phyloP scores from a whole-genome alignment of 2,888 invertebrate genomes.

The Operophtera brumata region DNA sequence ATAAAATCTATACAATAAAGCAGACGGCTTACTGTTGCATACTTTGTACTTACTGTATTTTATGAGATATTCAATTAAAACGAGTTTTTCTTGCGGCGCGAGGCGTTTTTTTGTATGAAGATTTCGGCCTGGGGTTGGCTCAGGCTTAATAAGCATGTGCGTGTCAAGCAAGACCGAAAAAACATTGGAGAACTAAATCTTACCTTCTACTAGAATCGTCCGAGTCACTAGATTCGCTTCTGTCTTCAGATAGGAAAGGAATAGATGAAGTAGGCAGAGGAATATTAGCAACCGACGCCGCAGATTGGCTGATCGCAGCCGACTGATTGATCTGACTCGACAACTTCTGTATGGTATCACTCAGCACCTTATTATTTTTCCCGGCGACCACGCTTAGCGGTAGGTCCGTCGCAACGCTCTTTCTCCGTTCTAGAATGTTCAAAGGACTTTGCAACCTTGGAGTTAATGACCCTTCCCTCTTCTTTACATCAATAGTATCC shows the following conservation, averaged over 20 bases:
- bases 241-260: conserved; percentile 59
- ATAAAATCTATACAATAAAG: no score
- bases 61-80: no score
- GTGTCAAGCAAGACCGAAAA: not conserved
- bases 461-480: conserved; percentile 60
- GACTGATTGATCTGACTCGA: conserved; percentile 76
- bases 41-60: no score
- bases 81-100: no score
- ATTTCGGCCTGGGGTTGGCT: no score
- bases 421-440: conserved; percentile 64
- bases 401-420: conserved; percentile 65
- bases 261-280: conserved; percentile 48
- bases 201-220: conserved; percentile 74
- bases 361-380: conserved; percentile 81
- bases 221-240: conserved; percentile 73
- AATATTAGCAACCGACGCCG: conserved; percentile 46
- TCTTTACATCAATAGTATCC: conserved; percentile 60
- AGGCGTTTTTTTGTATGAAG: no score
- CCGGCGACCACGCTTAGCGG: conserved; percentile 58
- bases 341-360: conserved; percentile 83
- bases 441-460: conserved; percentile 66
- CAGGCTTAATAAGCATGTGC: no score
- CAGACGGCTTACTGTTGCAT: no score
- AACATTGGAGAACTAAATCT: conserved; percentile 25
- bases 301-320: conserved; percentile 63